Conservation (phyloP, 2,113 vertebrate species). For the Tauraco erythrolophus region DNA sequence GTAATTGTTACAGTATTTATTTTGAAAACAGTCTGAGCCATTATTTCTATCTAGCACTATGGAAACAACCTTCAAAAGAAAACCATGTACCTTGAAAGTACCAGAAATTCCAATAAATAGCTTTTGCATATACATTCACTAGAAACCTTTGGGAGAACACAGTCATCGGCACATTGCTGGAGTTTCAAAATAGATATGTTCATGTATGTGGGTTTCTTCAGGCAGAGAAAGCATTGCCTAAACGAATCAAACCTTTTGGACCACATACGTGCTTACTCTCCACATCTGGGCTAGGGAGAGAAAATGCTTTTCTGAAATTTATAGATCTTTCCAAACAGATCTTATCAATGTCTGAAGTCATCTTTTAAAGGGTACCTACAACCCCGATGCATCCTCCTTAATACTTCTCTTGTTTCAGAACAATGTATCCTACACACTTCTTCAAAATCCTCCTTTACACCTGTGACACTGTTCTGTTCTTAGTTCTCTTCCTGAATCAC, state of each 20-base stretch:
- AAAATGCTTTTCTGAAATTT: not conserved
- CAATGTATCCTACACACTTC: not conserved
- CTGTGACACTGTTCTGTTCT: not conserved
- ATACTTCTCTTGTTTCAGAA: not conserved
- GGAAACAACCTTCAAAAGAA: constrained; percentile 25
- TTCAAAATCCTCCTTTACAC: not conserved
- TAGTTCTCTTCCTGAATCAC: not conserved
- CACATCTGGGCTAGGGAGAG: not conserved
- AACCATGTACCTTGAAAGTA: not conserved
- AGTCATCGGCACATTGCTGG: not conserved
- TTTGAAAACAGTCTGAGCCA: constrained; percentile 3
- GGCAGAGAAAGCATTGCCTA: not conserved
- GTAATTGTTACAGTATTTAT: constrained; percentile 24
- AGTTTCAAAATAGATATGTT: not conserved
- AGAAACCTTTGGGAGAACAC: not conserved
- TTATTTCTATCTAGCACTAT: constrained; percentile 24
- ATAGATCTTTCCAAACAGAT: not conserved
- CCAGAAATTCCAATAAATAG: not conserved
- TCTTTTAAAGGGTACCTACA: not conserved
- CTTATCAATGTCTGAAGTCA: not conserved
- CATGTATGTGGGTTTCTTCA: not conserved
- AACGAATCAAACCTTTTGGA: not conserved
- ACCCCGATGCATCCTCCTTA: not conserved
- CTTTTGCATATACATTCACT: not conserved
- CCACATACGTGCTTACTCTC: not conserved